Percentiles rank a stretch among this genome's conserved stretches.
These are phyloP conservation scores for Megalopta genalis DNA, from an alignment of 1,140 invertebrate species.

Conservation along the genomic window DNA sequence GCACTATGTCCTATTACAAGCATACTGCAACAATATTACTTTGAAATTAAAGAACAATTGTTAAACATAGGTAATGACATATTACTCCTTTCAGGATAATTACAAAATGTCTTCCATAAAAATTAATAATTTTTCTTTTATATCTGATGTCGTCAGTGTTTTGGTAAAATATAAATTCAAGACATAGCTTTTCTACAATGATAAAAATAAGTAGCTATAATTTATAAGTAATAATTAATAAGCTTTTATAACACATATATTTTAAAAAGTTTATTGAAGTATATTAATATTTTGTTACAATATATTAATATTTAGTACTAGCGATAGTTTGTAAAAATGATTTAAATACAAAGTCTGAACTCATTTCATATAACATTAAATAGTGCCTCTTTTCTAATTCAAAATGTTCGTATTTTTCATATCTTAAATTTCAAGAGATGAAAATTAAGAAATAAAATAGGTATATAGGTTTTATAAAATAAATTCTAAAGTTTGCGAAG, in stretches of 20 bases:
- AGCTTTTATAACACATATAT: slow-evolving; percentile 17
- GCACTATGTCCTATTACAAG: neutral
- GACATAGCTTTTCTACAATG: neutral
- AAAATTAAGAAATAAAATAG: neutral
- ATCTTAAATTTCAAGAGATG: neutral
- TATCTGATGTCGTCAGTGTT: slow-evolving; percentile 2
- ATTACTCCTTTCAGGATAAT: neutral
- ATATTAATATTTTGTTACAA: neutral
- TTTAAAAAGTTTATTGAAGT: neutral
- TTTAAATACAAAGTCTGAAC: slow-evolving; percentile 4
- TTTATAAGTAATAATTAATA: slow-evolving; percentile 17
- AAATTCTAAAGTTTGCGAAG: neutral
- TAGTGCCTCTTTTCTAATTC: slow-evolving; percentile 19
- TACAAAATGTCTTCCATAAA: slow-evolving; percentile 37
- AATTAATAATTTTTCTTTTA: slow-evolving; percentile 2
- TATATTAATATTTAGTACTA: too few species aligned
- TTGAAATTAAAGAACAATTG: neutral
- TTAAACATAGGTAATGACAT: neutral
- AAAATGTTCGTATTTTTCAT: neutral
- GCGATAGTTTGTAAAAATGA: neutral
- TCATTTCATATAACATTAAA: neutral
- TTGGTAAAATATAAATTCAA: neutral
- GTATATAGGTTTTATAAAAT: neutral
- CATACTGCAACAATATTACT: neutral
- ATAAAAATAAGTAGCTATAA: slow-evolving; percentile 8